These are phyloP conservation scores for Melieria picta DNA, from an alignment of 2,888 invertebrate genomes.

Conservation along the genomic window DNA sequence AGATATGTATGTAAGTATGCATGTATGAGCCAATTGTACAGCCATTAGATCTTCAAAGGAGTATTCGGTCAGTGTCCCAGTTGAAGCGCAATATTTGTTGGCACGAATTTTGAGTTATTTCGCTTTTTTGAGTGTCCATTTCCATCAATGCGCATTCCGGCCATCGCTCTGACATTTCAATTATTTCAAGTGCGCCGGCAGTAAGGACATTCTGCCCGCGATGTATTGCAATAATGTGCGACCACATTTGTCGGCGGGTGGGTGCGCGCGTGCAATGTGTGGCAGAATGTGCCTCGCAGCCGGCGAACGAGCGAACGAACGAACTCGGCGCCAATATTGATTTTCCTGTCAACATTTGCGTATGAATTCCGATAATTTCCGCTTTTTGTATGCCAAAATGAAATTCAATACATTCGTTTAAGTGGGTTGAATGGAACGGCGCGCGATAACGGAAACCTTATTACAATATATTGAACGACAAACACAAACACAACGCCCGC, in stretches of 20 bases:
- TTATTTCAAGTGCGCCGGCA: slow-evolving; percentile 4
- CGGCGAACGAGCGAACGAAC: neutral
- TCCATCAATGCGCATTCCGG: too few species aligned
- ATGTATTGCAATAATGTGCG: too few species aligned
- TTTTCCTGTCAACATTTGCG: slow-evolving; percentile 34
- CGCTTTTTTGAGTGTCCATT: too few species aligned
- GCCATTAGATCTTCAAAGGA: too few species aligned
- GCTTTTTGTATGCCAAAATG: slow-evolving; percentile 27
- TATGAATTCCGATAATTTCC: slow-evolving; percentile 33
- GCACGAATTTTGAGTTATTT: too few species aligned
- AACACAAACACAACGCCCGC: slow-evolving; percentile 1
- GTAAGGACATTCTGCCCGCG: neutral
- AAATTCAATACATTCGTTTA: slow-evolving; percentile 34
- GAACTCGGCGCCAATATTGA: slow-evolving; percentile 16
- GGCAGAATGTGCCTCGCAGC: neutral
- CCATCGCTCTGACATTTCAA: slow-evolving; percentile 9
- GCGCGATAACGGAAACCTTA: slow-evolving; percentile 24
- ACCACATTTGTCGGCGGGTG: too few species aligned
- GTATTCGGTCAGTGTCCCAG: too few species aligned
- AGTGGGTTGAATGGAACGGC: slow-evolving; percentile 9
- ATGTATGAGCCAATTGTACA: too few species aligned
- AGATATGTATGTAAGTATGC: too few species aligned
- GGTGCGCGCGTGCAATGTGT: neutral
- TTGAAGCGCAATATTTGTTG: too few species aligned
- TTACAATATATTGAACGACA: slow-evolving; percentile 9